Conservation (phyloP, 2,888 invertebrate species). For the Petrophora chlorosata region DNA sequence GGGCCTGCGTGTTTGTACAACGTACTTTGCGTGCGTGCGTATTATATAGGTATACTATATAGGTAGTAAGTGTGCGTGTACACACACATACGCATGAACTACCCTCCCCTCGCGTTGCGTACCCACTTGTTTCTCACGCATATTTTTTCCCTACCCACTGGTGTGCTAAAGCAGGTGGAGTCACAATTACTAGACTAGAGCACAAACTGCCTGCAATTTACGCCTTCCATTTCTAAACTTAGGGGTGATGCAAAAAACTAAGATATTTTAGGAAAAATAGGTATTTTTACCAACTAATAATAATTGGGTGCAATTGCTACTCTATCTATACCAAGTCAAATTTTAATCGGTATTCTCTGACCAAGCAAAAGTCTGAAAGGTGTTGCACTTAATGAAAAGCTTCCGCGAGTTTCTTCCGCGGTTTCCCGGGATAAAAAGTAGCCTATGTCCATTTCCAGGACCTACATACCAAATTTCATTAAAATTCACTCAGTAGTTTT, state of each 20-base stretch:
- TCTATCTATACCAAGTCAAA: no score
- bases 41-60: conserved; percentile 13
- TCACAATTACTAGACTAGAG: conserved; percentile 62
- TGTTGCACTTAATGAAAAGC: no score
- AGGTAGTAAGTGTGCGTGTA: conserved; percentile 12
- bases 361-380: no score
- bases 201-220: conserved; percentile 53
- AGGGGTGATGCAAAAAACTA: conserved; percentile 27
- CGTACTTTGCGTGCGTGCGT: conserved; percentile 1
- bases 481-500: no score
- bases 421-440: no score
- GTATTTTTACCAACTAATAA: no score
- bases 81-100: conserved; percentile 33
- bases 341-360: no score
- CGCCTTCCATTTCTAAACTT: conserved; percentile 54
- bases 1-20: no score
- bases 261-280: neutral
- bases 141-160: conserved; percentile 46
- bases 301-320: no score
- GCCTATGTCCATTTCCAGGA: no score
- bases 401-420: no score
- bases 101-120: conserved; percentile 37
- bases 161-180: conserved; percentile 55
- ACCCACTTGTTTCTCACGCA: conserved; percentile 48
- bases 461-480: no score